Evolutionary conservation across 2,888 invertebrate genomes (phyloP), one percentile per base, ranked within the genome.

Genomic region (Sminthurides aquaticus): DNA sequence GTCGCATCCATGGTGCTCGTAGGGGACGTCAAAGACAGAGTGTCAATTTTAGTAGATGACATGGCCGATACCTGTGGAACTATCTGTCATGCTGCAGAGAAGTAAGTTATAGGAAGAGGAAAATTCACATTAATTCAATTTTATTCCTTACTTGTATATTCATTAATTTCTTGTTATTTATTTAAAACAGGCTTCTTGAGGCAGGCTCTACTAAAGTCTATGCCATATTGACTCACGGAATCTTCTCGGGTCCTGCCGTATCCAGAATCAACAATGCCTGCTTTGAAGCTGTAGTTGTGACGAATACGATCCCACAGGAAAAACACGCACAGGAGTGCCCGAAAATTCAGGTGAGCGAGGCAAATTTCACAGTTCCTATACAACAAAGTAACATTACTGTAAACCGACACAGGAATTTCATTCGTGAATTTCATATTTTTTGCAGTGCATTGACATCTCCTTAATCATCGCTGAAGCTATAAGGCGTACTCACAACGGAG

Each of bases 391-490:
- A 18, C 18, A 43, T 18, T 43, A 43, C 43, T 43, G 18, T 18
- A 11, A 43, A 43, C 43, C 43, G 18, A 43, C 43, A 8, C 18
- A 11, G 43, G 18, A 43, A 8, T 43, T 43, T 18, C 43, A 8
- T 43, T 43, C 43, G n/a, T n/a, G n/a, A n/a, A n/a, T n/a, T 34
- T 34, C 15, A 2, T 5, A 48, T 48, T 74, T 71, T 77, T 83
- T 88, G 70, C 85, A 98, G 90, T 94, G 94, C 79, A 97, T 99
- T 80, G 98, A 99, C 81, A 95, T 99, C 28, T 98, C 98, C 1
- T 96, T 97, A 94, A 98, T 99, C 88, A 88, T 99, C 77, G 97
- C 98, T 3, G 99, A 99, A 81, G 98, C 99, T 65, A 96, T 99
- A 57, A 85, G 99, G 77, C 87, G 99, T 79, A 74, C 74, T 22